Evolutionary conservation across 37 sponge, comb jelly and placozoan genomes (phyloP).

Genomic region (Beroe forskalii): DNA sequence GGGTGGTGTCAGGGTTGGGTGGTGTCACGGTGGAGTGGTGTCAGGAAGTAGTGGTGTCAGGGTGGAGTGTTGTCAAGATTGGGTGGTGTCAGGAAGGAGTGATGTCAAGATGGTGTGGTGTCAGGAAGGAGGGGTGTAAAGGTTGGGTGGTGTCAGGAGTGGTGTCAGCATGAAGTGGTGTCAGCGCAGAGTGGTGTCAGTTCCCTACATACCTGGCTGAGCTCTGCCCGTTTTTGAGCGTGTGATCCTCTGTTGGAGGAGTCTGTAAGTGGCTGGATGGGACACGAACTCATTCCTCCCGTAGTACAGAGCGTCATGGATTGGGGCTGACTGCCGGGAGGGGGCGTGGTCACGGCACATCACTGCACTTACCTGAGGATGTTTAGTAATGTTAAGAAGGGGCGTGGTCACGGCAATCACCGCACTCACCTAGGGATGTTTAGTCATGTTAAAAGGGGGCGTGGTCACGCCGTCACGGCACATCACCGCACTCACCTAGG

Average conservation of each 20-base stretch:
- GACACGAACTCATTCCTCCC: slow-evolving; percentile 65
- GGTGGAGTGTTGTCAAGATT: too few relatives aligned
- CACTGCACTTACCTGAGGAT: slow-evolving; percentile 39
- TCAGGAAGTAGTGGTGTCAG: too few relatives aligned
- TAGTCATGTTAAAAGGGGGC: slow-evolving; percentile 8
- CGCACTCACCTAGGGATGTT: too few relatives aligned
- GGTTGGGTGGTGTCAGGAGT: too few relatives aligned
- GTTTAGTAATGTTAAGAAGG: too few relatives aligned
- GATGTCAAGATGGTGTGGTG: too few relatives aligned
- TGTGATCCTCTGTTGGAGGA: slow-evolving; percentile 40
- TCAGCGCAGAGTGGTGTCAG: too few relatives aligned
- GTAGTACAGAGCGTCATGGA: slow-evolving; percentile 65
- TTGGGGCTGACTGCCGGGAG: slow-evolving; percentile 42
- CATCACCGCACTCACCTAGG: slow-evolving; percentile 37
- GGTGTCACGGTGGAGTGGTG: too few relatives aligned
- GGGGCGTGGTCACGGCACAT: slow-evolving; percentile 57
- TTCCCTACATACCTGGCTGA: background rate
- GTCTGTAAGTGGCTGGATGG: slow-evolving; percentile 44
- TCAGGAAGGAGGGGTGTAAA: too few relatives aligned
- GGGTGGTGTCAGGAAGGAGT: too few relatives aligned
- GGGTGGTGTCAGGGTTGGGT: too few relatives aligned
- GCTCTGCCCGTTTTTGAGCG: slow-evolving; percentile 28
- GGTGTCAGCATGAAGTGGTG: too few relatives aligned
- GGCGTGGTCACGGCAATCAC: background rate
- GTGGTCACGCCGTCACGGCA: slow-evolving; percentile 37